Evolutionary conservation across 2,797 vertebrate genomes (phyloP).

Genomic region (Galaxias olidus): DNA sequence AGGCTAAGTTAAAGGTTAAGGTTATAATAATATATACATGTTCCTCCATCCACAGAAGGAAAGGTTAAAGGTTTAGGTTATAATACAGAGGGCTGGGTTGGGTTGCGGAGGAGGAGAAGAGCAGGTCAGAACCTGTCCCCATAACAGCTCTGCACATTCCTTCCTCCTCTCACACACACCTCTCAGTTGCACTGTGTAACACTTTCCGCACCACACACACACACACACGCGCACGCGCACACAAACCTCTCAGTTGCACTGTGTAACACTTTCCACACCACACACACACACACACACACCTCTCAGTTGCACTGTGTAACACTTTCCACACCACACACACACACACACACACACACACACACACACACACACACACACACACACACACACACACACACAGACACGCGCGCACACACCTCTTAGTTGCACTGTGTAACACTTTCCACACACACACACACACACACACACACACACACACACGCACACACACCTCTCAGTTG

Average conservation of each 20-base stretch:
- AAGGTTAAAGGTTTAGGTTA: too few species aligned
- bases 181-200: slow-evolving; percentile 29
- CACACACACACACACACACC: too few species aligned
- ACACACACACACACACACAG: too few species aligned
- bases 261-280: not conserved
- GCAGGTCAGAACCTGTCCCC: slow-evolving; percentile 56
- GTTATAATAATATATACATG: too few species aligned
- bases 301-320: too few species aligned
- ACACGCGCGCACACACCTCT: slow-evolving; percentile 20
- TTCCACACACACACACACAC: not conserved
- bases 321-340: not conserved
- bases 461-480: not conserved
- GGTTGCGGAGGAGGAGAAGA: not conserved
- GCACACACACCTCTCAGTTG: slow-evolving; percentile 37
- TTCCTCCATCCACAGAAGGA: too few species aligned
- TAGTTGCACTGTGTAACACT: slow-evolving; percentile 23
- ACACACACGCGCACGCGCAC: too few species aligned
- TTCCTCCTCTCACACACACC: slow-evolving; percentile 25
- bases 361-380: not conserved
- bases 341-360: not conserved
- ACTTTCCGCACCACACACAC: not conserved
- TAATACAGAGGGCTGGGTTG: too few species aligned
- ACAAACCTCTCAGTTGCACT: too few species aligned
- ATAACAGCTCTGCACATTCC: slow-evolving; percentile 52
- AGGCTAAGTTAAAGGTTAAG: too few species aligned